Evolutionary conservation across 2,888 invertebrate genomes (phyloP).

Genomic region (Campoplex capitator): DNA sequence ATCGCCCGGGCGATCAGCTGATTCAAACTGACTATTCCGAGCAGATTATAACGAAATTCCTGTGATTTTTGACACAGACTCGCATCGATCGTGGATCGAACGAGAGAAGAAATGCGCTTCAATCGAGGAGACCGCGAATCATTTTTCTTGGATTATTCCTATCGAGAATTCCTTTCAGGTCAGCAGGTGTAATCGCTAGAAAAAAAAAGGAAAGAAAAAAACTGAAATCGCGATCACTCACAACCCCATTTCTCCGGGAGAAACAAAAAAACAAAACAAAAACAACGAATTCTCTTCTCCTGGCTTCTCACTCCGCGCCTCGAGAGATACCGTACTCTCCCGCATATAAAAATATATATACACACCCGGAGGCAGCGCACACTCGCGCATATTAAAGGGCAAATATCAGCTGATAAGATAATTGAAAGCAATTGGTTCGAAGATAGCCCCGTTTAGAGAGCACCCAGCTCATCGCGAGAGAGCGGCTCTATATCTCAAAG

Average conservation of each 20-base stretch:
- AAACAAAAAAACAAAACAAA: not conserved
- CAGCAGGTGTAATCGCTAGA: not conserved
- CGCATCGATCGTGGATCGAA: not conserved
- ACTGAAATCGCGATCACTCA: not conserved
- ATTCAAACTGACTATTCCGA: slow-evolving; percentile 1
- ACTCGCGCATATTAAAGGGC: slow-evolving; percentile 70
- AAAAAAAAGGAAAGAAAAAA: not conserved
- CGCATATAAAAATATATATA: slow-evolving; percentile 23
- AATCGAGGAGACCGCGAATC: not conserved
- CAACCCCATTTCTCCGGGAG: not conserved
- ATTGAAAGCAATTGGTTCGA: slow-evolving; percentile 77
- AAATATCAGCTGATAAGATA: slow-evolving; percentile 82
- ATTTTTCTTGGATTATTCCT: slow-evolving; percentile 22
- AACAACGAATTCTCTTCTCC: too few species aligned
- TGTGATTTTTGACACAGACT: not conserved
- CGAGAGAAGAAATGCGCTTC: not conserved
- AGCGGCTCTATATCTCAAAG: slow-evolving; percentile 56
- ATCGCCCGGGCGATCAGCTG: not conserved
- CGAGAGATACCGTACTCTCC: not conserved
- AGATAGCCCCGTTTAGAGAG: slow-evolving; percentile 68
- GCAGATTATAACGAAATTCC: not conserved
- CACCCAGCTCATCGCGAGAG: slow-evolving; percentile 3
- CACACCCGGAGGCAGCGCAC: not conserved
- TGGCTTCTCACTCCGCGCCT: not conserved
- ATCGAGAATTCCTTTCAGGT: not conserved